Evolutionary conservation across 2,888 invertebrate genomes (phyloP), one percentile per base, ranked within the genome.

Genomic region (Hololepta plana): DNA sequence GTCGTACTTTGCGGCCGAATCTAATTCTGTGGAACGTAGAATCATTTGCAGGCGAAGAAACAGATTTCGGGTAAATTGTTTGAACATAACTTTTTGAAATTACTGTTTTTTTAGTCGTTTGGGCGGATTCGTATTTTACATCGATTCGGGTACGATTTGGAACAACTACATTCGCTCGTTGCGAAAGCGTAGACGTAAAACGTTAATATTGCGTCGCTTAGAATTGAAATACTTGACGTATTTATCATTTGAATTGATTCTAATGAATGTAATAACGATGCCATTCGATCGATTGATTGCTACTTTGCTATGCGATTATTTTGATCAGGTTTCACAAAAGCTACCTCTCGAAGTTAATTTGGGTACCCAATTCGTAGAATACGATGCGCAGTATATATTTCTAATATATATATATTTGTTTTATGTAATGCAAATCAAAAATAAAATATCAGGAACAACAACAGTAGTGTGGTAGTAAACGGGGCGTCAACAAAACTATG

Each of bases 21-120:
- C 13, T 29, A 21, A 26, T 17, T 49, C 50, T 52, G 50, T 51
- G 51, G 51, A 52, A 51, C 47, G 48, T 48, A 51, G 44, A 49
- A 47, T 38, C 38, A 44, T 45, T 17, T 49, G 46, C 46, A 38
- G 37, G 39, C 42, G 40, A 35, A 38, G 40, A 32, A 26, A 30
- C 23, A 31, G 23, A 29, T 26, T 28, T n/a, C n/a, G n/a, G n/a
- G n/a, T n/a, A n/a, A 33, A 29, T 31, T 30, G 27, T 34, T 32
- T 32, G 34, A 30, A 34, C n/a, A n/a, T n/a, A n/a, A n/a, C n/a
- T n/a, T n/a, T n/a, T n/a, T n/a, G n/a, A n/a, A n/a, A n/a, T n/a
- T n/a, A n/a, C n/a, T n/a, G n/a, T n/a, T 38, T 36, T 30, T 43
- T 44, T 42, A 44, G 38, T 45, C 47, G 49, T 47, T 51, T 49